Evolutionary conservation across 2,888 invertebrate species (phyloP), one percentile per base, ranked within the genome.

Genomic region (Isotomurus palustris): DNA sequence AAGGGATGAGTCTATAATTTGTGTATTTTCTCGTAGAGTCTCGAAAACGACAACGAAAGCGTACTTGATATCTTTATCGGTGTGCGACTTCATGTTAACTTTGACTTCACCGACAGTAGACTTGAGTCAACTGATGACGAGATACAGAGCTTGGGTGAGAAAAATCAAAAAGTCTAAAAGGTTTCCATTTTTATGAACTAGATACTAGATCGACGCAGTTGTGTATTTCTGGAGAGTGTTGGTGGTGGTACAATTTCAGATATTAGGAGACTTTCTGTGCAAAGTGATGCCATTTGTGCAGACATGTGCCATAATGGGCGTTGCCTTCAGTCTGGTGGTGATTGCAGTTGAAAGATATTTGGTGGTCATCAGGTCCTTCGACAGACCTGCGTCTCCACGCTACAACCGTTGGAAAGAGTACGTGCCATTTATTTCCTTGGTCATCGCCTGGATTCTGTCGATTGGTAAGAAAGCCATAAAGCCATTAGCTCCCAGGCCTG

Each of bases 301-400:
- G 51, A 43, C 58, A 10, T 19, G 45, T 2, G 61, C 60, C 1
- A 57, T 61, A 5, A 61, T 65, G 58, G 59, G 61, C 38, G 58
- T 56, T 32, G 64, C 61, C 2, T 41, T 61, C 21, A 63, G 58
- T 22, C 40, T 67, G 12, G 52, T 65, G 40, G 63, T 56, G 1
- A 67, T 67, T 35, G 64, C 64, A 0, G 38, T 60, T 6, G 67
- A 67, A 24, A 36, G 67, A 19, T 65, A 67, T 35, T 51, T 67
- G 14, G 55, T 57, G 2, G 61, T 67, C 5, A 56, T 65, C 1
- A 28, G 60, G 24, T 55, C 63, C 1, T 55, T 63, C 22, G 28
- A 47, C 2, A 21, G 25, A 1, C 43, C 54, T 8, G 32, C 17
- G 1, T n/a, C n/a, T n/a, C n/a, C n/a, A n/a, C 4, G 35, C 2